A percentile compares a stretch with the other conserved stretches of the same genome.
phyloP scores from a whole-genome alignment of 2,888 invertebrate genomes.

The Stenchaetothrips biformis region DNA sequence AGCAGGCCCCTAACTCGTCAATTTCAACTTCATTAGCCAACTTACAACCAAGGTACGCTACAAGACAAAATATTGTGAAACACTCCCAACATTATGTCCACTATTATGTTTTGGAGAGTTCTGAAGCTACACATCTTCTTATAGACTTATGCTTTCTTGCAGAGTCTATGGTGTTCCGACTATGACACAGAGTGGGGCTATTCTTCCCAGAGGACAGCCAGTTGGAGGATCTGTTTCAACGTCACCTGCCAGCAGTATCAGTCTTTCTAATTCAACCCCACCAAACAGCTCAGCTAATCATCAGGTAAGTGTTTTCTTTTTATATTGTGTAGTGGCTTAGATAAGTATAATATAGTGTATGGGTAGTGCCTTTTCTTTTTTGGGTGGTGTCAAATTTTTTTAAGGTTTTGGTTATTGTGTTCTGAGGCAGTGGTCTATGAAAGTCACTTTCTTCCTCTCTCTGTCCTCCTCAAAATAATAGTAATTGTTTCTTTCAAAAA shows the following conservation, averaged over 20 bases:
- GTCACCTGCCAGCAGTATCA: neutral
- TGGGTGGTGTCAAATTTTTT: neutral
- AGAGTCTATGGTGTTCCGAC: neutral
- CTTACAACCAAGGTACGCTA: neutral
- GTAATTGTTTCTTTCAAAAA: neutral
- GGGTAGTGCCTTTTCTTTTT: neutral
- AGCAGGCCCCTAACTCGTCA: neutral
- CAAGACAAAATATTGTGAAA: neutral
- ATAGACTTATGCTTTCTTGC: neutral
- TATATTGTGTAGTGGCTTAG: neutral
- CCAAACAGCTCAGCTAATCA: neutral
- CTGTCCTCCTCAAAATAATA: neutral
- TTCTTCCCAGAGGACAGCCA: constrained; percentile 41
- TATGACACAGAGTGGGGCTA: constrained; percentile 26
- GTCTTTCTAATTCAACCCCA: neutral
- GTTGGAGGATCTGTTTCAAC: constrained; percentile 39
- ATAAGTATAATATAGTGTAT: neutral
- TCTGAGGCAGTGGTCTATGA: neutral
- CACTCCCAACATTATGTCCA: neutral
- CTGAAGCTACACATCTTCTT: too few relatives aligned
- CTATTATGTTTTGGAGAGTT: neutral
- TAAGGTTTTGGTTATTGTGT: neutral
- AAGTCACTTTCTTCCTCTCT: neutral
- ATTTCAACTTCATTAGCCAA: neutral
- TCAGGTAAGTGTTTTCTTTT: neutral